phyloP scores from a whole-genome alignment of 2,888 invertebrate species.

The Heliconius sara region DNA sequence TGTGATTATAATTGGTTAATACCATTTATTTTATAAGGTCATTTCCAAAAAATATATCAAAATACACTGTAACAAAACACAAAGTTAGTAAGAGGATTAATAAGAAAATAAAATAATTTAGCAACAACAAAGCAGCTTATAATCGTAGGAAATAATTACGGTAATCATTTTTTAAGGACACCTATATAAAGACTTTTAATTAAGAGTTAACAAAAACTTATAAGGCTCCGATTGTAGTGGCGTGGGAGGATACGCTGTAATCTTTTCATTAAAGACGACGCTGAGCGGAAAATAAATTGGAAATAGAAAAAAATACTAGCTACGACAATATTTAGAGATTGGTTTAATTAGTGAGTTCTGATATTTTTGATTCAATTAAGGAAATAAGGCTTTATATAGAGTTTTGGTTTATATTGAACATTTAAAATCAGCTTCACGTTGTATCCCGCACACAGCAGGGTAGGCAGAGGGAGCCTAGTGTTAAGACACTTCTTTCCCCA shows the following conservation, averaged over 20 bases:
- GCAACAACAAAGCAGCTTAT: conserved; percentile 3
- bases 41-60: background rate
- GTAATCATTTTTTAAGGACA: conserved; percentile 14
- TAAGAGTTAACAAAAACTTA: conserved; percentile 15
- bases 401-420: background rate
- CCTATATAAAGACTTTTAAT: conserved; percentile 9
- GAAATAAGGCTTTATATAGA: no score
- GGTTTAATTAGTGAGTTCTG: conserved; percentile 12
- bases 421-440: no score
- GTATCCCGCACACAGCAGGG: no score
- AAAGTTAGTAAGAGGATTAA: background rate
- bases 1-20: background rate
- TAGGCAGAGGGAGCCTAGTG: no score
- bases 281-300: conserved; percentile 22
- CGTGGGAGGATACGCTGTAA: conserved; percentile 27
- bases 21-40: background rate
- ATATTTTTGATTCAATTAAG: background rate
- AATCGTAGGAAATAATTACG: conserved; percentile 13
- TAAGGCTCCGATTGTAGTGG: conserved; percentile 1
- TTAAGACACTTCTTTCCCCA: no score
- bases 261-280: conserved; percentile 30
- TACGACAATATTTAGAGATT: conserved; percentile 24
- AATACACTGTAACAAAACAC: background rate
- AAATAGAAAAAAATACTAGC: conserved; percentile 27
- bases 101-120: conserved; percentile 8